These are phyloP conservation scores for Drosophila prostipennis DNA, from an alignment of 2,888 invertebrate genomes.

Conservation along the genomic window DNA sequence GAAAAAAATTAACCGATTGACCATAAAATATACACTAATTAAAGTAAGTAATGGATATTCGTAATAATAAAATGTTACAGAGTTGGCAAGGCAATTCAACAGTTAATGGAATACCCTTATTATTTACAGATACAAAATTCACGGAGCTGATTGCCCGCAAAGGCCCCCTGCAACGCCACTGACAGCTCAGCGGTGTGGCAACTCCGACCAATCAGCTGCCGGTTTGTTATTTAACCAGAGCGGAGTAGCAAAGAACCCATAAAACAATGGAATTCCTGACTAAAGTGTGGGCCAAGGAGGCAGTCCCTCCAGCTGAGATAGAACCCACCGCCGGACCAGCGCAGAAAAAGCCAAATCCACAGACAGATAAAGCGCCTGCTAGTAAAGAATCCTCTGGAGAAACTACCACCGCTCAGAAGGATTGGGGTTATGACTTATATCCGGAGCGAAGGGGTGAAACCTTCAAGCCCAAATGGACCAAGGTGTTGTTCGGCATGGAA, in stretches of 20 bases:
- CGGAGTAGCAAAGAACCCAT: constrained; percentile 5
- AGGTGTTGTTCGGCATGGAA: constrained; percentile 87
- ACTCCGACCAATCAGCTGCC: constrained; percentile 59
- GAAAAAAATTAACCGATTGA: not conserved
- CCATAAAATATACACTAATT: not conserved
- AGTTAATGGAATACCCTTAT: too few relatives aligned
- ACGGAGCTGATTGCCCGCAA: too few relatives aligned
- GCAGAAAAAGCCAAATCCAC: constrained; percentile 25
- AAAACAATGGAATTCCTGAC: constrained; percentile 62
- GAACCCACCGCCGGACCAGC: not conserved
- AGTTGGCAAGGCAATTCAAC: too few relatives aligned
- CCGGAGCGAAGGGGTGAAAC: constrained; percentile 90
- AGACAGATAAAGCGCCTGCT: constrained; percentile 4
- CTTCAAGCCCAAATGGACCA: constrained; percentile 86
- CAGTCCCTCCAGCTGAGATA: not conserved
- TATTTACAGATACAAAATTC: not conserved
- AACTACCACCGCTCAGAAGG: constrained; percentile 57
- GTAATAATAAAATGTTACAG: too few relatives aligned
- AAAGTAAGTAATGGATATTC: not conserved
- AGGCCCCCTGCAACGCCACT: not conserved
- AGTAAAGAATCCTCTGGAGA: constrained; percentile 14
- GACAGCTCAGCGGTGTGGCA: constrained; percentile 35
- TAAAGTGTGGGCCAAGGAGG: constrained; percentile 67
- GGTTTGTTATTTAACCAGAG: constrained; percentile 65
- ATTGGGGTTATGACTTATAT: constrained; percentile 92